Evolutionary conservation across 2,113 vertebrate species (phyloP).

Genomic region (Carlito syrichta): DNA sequence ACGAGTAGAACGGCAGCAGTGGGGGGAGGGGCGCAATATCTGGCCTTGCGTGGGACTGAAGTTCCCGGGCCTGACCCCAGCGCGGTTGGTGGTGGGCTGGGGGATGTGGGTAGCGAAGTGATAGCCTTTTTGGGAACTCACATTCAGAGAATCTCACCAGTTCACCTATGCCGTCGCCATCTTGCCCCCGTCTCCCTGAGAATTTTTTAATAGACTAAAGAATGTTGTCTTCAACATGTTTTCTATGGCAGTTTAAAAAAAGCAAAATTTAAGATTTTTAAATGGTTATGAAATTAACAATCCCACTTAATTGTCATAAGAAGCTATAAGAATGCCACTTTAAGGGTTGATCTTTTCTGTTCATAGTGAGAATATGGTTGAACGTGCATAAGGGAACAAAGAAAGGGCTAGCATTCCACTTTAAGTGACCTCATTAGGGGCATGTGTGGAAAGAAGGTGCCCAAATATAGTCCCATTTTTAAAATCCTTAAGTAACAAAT

Average conservation of each 20-base stretch:
- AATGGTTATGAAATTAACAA: neutral
- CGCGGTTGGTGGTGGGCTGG: no score
- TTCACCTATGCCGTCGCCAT: no score
- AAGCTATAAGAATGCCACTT: neutral
- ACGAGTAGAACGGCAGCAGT: no score
- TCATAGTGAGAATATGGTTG: neutral
- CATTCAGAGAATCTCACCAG: no score
- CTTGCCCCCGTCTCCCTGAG: no score
- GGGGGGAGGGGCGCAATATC: no score
- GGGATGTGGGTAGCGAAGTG: no score
- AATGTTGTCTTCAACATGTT: neutral
- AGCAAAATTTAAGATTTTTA: neutral
- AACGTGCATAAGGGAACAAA: neutral
- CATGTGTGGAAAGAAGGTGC: no score
- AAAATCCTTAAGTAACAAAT: neutral
- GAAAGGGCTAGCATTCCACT: neutral
- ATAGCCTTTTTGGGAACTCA: no score
- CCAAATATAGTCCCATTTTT: neutral
- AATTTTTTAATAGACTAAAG: neutral
- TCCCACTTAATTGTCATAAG: neutral
- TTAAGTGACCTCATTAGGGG: neutral
- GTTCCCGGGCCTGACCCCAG: no score
- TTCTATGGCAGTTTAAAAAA: neutral
- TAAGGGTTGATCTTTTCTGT: neutral
- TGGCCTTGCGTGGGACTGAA: no score